A percentile compares a stretch with the other conserved stretches of the same genome.
These are phyloP conservation scores for Falco cherrug DNA, from an alignment of 2,797 vertebrate genomes.

Conservation along the genomic window DNA sequence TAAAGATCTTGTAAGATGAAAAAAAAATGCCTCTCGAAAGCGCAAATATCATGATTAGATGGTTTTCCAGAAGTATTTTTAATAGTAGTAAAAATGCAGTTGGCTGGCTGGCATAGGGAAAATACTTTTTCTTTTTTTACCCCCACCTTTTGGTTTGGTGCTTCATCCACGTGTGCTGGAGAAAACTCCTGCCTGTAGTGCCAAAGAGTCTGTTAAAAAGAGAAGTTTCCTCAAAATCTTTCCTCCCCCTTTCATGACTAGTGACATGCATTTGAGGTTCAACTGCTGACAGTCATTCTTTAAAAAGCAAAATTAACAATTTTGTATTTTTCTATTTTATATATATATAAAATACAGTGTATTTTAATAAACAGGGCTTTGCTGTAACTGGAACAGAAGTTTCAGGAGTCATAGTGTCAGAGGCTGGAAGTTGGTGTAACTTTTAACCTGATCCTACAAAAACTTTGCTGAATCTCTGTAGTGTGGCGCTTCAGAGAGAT, in stretches of 20 bases:
- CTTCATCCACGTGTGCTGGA: background rate
- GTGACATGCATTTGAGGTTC: background rate
- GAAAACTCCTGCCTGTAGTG: background rate
- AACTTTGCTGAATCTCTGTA: background rate
- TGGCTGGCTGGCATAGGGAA: background rate
- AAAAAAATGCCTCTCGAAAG: background rate
- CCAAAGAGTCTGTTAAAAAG: background rate
- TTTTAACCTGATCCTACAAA: background rate
- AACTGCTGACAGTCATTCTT: background rate
- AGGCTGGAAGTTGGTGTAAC: background rate
- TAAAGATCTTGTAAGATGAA: background rate
- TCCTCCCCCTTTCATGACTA: background rate
- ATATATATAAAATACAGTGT: too few species aligned
- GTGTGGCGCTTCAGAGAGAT: background rate
- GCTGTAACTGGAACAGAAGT: background rate
- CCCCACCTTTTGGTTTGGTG: background rate
- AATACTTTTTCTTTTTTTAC: background rate
- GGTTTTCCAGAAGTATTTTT: background rate
- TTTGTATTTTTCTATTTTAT: too few species aligned
- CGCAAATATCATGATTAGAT: background rate
- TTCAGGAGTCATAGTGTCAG: background rate
- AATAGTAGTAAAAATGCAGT: background rate
- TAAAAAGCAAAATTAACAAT: background rate
- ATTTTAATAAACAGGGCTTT: background rate
- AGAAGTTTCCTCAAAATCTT: background rate